Percentiles rank a stretch among this genome's conserved stretches.
These are phyloP conservation scores for Parazoanthus atlanticus DNA, from an alignment of 92 coral and sea anemone genomes.

Conservation along the genomic window DNA sequence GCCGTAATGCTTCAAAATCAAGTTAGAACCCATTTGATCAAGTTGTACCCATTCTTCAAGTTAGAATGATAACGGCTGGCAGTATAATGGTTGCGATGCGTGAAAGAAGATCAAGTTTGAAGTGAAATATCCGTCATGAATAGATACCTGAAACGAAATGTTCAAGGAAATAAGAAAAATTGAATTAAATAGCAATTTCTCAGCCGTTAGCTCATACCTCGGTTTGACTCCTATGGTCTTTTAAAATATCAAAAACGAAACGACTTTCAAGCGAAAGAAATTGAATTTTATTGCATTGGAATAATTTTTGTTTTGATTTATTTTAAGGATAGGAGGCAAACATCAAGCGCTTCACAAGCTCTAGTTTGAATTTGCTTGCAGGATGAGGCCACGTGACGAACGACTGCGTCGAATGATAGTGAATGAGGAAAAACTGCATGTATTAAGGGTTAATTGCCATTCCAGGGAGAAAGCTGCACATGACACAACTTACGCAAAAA, in stretches of 20 bases:
- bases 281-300: no score
- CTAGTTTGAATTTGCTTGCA: neutral
- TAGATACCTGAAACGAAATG: neutral
- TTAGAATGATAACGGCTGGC: no score
- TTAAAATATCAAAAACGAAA: no score
- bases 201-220: no score
- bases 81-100: neutral
- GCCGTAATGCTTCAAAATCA: neutral
- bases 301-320: no score
- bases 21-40: neutral
- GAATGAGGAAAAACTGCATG: neutral
- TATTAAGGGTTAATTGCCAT: neutral
- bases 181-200: neutral
- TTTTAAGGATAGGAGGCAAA: no score
- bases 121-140: no score
- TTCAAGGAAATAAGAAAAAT: neutral
- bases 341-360: no score
- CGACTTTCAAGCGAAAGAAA: no score
- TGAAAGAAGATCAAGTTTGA: neutral
- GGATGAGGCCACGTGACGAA: neutral
- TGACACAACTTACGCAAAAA: conserved; percentile 38
- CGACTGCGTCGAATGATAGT: conserved; percentile 4
- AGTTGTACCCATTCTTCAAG: no score
- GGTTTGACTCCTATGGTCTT: no score
- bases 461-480: conserved; percentile 43